Evolutionary conservation across 2,113 vertebrate species (phyloP).

Genomic region (Fukomys damarensis): DNA sequence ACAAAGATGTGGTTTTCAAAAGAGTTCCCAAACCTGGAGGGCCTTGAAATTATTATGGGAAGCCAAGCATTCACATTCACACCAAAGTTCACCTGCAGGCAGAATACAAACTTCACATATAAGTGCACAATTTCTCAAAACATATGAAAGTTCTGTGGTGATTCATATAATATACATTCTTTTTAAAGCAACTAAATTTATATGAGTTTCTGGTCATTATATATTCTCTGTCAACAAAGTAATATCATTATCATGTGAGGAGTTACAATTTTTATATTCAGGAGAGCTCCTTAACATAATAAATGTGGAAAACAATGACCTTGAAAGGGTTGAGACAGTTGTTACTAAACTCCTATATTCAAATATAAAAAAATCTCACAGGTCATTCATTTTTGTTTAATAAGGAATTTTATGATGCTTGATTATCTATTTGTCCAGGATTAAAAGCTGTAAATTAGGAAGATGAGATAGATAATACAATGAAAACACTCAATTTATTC

Average conservation of each 20-base stretch:
- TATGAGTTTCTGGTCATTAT: neutral
- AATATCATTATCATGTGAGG: neutral
- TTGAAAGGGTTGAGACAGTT: neutral
- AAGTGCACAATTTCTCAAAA: neutral
- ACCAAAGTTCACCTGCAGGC: neutral
- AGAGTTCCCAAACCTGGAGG: neutral
- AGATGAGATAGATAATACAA: neutral
- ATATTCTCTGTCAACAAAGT: conserved; percentile 17
- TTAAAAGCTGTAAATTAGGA: neutral
- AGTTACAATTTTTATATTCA: neutral
- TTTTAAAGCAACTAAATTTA: neutral
- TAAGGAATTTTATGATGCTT: neutral
- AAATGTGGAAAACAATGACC: conserved; percentile 10
- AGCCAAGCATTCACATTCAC: neutral
- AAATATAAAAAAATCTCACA: neutral
- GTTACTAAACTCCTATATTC: neutral
- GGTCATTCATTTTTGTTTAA: neutral
- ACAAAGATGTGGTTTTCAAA: neutral
- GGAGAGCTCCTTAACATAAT: neutral
- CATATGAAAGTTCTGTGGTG: neutral
- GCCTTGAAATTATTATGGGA: neutral
- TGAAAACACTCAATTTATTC: neutral
- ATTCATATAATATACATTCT: neutral
- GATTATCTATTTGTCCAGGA: neutral
- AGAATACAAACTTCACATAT: neutral